Evolutionary conservation across 2,113 vertebrate species (phyloP), one percentile per base, ranked within the genome.

Genomic region (Trachemys scripta): DNA sequence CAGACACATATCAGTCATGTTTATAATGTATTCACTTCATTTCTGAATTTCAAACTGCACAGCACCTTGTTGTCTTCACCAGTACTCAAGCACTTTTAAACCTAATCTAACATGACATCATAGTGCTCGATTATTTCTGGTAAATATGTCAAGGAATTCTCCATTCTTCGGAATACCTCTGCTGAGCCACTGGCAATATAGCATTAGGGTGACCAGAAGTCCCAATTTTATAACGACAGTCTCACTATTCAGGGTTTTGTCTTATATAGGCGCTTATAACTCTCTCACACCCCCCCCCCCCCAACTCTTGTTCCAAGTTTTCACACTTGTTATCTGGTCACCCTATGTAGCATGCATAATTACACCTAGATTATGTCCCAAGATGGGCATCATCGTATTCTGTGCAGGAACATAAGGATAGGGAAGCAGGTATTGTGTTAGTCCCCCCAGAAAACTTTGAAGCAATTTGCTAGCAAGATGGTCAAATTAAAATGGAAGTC

Each of bases 361-460:
- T 76, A 11, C 47, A 47, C 27, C 65, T 82, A 51, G 24, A 90
- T 5, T n/a, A 11, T 82, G 91, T 65, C 51, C 62, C 62, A 90
- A 69, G 51, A 59, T 59, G 75, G 72, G 87, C 10, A 85, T 90
- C 29, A 83, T 85, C 82, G 62, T 16, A 72, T 83, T 92, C 75
- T 50, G 87, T 87, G 24, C 29, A 78, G 53, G 29, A 94, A 79
- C 5, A 92, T 25, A 47, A 38, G 89, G 49, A 75, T 65, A 19
- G 53, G 53, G 88, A 92, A 85, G 38, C 13, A 86, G 76, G 47
- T 84, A 80, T 4, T 94, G 38, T 24, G 27, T 87, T 84, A 87
- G 45, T 29, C 47, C 95, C n/a, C 72, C 76, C n/a, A 85, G 49
- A 96, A 94, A 75, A 75, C 82, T 76, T 87, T 22, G 80, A 42